phyloP scores from a whole-genome alignment of 2,113 vertebrate species.

The Dicentrarchus labrax region DNA sequence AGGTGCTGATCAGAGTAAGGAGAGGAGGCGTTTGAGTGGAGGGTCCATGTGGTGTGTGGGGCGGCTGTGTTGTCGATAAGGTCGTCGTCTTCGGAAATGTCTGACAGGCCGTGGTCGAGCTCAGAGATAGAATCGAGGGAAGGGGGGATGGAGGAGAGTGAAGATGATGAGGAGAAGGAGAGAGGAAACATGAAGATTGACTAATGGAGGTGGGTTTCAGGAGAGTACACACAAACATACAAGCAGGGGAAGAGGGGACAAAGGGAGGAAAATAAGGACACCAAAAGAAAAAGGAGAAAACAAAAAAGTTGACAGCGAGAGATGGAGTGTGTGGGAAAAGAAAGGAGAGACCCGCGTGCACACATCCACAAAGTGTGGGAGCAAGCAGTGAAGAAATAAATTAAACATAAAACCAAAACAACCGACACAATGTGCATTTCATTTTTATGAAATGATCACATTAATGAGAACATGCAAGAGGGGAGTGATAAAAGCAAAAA shows the following conservation, averaged over 20 bases:
- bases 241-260: conserved; percentile 12
- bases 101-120: conserved; percentile 89
- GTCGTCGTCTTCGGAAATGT: conserved; percentile 92
- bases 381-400: conserved; percentile 16
- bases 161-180: conserved; percentile 85
- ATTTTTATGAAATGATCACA: conserved; percentile 50
- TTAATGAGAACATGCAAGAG: conserved; percentile 50
- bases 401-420: conserved; percentile 17
- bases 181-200: conserved; percentile 85
- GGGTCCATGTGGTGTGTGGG: conserved; percentile 62
- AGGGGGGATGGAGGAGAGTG: conserved; percentile 83
- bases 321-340: neutral
- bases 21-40: conserved; percentile 47
- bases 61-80: conserved; percentile 52
- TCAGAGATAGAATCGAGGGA: conserved; percentile 89
- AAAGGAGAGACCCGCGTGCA: conserved; percentile 1
- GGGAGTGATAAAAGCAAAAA: conserved; percentile 32
- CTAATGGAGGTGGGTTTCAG: conserved; percentile 68
- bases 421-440: neutral
- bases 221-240: neutral
- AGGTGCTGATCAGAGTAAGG: conserved; percentile 52
- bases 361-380: conserved; percentile 24
- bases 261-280: neutral
- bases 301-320: neutral
- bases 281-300: neutral